These are phyloP conservation scores for Chrysolina oricalcia DNA, from an alignment of 2,888 invertebrate species.

Conservation along the genomic window DNA sequence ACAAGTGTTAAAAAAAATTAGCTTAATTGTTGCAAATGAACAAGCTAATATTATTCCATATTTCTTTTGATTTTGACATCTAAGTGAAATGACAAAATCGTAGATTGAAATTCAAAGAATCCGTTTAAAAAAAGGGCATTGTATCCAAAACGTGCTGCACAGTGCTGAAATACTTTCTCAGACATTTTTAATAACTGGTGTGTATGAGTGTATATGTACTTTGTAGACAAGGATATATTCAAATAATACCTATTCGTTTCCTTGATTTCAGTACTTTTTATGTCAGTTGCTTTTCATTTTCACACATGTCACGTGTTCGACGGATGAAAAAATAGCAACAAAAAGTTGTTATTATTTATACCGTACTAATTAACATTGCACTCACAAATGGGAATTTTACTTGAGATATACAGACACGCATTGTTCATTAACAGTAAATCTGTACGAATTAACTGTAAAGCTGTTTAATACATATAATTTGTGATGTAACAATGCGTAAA, in stretches of 20 bases:
- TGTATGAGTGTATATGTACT: no score
- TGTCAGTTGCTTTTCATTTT: not conserved
- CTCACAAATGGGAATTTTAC: not conserved
- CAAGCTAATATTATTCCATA: not conserved
- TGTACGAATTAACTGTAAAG: slow-evolving; percentile 17
- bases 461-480: slow-evolving; percentile 19
- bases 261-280: not conserved
- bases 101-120: no score
- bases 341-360: not conserved
- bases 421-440: slow-evolving; percentile 13
- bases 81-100: no score
- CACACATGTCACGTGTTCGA: not conserved
- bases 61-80: no score
- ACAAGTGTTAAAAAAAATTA: no score
- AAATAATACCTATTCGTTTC: not conserved
- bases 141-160: no score
- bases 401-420: not conserved
- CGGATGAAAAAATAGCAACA: not conserved
- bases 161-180: no score
- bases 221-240: not conserved
- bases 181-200: no score
- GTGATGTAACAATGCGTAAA: slow-evolving; percentile 17
- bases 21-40: no score
- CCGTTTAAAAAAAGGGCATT: no score
- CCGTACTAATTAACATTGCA: not conserved